Evolutionary conservation across 2,113 vertebrate species (phyloP), one percentile per base, ranked within the genome.

Genomic region (Athene noctua): DNA sequence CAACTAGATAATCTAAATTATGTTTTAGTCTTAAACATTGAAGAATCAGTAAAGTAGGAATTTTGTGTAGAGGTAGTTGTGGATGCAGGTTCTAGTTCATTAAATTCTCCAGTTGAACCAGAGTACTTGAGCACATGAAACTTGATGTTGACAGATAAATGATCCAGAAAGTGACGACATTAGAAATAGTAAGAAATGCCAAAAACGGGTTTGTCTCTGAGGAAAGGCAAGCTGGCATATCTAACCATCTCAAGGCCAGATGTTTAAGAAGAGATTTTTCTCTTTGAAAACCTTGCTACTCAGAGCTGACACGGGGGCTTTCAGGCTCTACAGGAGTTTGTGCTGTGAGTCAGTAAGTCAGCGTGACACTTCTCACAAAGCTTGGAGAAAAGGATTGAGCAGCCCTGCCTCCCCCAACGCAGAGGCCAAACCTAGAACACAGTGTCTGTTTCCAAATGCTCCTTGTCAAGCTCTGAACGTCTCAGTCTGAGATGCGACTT

Each of bases 401-500:
- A 57, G 55, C 72, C 46, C 67, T 86, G 42, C 72, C 70, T 87
- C 52, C 72, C 47, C 26, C 61, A 47, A 1, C 0, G 3, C 21
- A 32, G 63, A 62, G 75, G 72, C 70, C 91, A 87, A 61, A 80
- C 61, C 89, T 54, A 21, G 78, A 90, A 73, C 94, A 85, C 27
- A 1, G 0, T 6, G 25, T 86, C 77, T 67, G 8, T 22, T 91
- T 59, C 81, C 49, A 65, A 57, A 75, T 11, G 44, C 78, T 95
- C 84, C 66, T 83, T 44, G 68, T 91, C 77, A 16, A 72, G 61
- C 65, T 84, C 42, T 1, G 10, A 78, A 40, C 0, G 23, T 86
- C 91, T 92, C 52, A 1, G 66, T 44, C 91, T 57, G 80, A 49
- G 70, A 44, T 40, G 34, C 4, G 36, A 25, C 80, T 95, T 97